Evolutionary conservation across 2,797 vertebrate genomes (phyloP).

Genomic region (Dryobates pubescens): DNA sequence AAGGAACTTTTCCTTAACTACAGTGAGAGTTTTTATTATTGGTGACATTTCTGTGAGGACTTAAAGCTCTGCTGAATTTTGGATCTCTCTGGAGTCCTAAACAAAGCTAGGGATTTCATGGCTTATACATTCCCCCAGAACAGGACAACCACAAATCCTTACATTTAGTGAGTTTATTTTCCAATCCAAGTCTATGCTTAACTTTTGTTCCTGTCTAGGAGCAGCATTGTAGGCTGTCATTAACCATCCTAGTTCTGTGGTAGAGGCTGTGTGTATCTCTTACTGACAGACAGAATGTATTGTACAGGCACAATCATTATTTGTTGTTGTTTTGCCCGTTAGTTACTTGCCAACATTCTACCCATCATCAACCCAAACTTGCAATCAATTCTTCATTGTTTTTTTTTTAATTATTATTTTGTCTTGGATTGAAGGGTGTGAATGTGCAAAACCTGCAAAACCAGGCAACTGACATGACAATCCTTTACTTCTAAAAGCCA

Average conservation of each 20-base stretch:
- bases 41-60: neutral
- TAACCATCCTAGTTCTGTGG: neutral
- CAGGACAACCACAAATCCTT: neutral
- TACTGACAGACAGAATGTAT: neutral
- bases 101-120: neutral
- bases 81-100: neutral
- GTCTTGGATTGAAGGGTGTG: neutral
- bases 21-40: neutral
- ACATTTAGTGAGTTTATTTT: neutral
- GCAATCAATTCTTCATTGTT: neutral
- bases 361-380: neutral
- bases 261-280: neutral
- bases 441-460: conserved; percentile 28
- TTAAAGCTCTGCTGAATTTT: neutral
- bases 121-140: neutral
- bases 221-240: neutral
- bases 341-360: neutral
- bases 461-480: neutral
- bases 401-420: neutral
- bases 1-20: neutral
- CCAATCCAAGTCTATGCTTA: neutral
- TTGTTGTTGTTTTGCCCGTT: neutral
- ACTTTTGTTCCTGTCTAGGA: neutral
- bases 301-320: neutral
- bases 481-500: conserved; percentile 41